Base-by-base conservation (phyloP, 1,140 invertebrate genomes). In the Eumaeus atala region DNA sequence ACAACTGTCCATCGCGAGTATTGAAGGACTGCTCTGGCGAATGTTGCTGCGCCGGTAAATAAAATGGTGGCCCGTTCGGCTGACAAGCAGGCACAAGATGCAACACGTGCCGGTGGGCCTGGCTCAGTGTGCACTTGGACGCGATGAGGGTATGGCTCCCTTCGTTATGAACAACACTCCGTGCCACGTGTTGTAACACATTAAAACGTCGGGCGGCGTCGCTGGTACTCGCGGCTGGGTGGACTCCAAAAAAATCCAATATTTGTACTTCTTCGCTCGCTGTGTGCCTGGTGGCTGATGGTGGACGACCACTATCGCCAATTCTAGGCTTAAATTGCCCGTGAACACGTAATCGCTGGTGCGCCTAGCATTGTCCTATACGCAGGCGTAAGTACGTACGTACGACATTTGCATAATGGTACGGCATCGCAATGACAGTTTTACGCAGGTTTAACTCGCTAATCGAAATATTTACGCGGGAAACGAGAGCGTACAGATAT, bases 161-260 rank as follows among this genome's bases (percentile, higher is more conserved):
- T 44, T 47, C 42, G 42, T 47, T 47, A 14, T 47, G 42, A 47
- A 47, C 18, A 9, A 47, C 42, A 47, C 14, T 47, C 42, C 14
- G 18, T 16, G 42, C 42, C 1, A 12, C 9, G 40, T 12, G 14
- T 44, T 44, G 40, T 12, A 12, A 44, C 40, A 44, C 40, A 44
- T 44, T 18, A 17, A n/a, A n/a, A n/a, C n/a, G n/a, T 47, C 42
- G 14, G 6, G 42, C 42, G 42, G 42, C 16, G 16, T 47, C 42
- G 8, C 18, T 47, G 1, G 42, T 47, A 47, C 42, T 42, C 9
- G 38, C 38, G 10, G 38, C 38, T 42, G 38, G 11, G 5, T 42
- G 11, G 38, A 6, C 11, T 42, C 12, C 38, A n/a, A 42, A 42
- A 2, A 28, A 28, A 2, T 28, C 21, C 6, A 28, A 28, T 28